These are phyloP conservation scores for Eurystomus glaucurus DNA, from an alignment of 2,797 vertebrate species.

Conservation along the genomic window DNA sequence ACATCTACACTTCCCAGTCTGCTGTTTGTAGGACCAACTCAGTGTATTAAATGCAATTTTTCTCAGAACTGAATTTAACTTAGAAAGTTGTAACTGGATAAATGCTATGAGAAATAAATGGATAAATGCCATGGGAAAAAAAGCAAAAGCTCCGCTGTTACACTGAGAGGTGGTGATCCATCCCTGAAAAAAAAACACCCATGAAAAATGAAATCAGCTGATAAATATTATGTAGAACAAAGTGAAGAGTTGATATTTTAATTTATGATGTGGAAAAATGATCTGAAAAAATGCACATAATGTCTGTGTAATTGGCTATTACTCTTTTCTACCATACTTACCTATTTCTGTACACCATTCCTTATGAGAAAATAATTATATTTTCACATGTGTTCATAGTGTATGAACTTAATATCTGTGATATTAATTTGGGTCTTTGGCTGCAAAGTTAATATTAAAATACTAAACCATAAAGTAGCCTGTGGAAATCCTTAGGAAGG, in stretches of 20 bases:
- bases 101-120: neutral
- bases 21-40: neutral
- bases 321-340: neutral
- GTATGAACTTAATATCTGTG: neutral
- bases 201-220: neutral
- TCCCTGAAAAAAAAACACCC: neutral
- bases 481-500: neutral
- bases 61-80: neutral
- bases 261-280: neutral
- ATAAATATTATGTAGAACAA: neutral
- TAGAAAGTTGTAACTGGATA: neutral
- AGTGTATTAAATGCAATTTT: neutral
- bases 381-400: neutral
- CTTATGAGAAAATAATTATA: neutral
- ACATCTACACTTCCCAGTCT: neutral
- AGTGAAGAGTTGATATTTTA: neutral
- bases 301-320: neutral
- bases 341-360: neutral
- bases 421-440: neutral
- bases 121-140: neutral
- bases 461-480: neutral
- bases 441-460: neutral
- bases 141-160: neutral
- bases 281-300: neutral
- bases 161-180: neutral